A percentile compares a stretch with the other conserved stretches of the same genome.
Evolutionary conservation across 2,888 invertebrate genomes (phyloP).

Genomic region (Unio pictorum): DNA sequence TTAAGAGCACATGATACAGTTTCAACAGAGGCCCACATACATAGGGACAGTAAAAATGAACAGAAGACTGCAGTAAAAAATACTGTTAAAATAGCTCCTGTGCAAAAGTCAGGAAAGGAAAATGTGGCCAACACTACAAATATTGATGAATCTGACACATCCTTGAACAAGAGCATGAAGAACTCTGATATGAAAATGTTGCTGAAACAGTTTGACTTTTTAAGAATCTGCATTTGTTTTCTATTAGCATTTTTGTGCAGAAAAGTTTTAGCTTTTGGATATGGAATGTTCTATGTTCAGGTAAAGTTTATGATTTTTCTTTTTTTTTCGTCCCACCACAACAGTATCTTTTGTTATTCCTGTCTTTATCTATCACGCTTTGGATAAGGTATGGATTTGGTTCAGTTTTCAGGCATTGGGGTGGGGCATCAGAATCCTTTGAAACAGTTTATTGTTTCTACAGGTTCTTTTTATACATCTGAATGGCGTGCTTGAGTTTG

Average conservation of each 20-base stretch:
- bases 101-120: constrained; percentile 14
- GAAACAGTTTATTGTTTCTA: too few species aligned
- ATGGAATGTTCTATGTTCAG: constrained; percentile 55
- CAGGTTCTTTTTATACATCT: too few species aligned
- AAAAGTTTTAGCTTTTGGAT: constrained; percentile 45
- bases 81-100: constrained; percentile 35
- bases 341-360: too few species aligned
- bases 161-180: constrained; percentile 30
- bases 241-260: constrained; percentile 52
- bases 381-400: too few species aligned
- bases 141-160: constrained; percentile 18
- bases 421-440: too few species aligned
- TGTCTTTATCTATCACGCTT: too few species aligned
- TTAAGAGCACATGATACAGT: too few species aligned
- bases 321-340: too few species aligned
- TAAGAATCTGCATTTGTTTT: constrained; percentile 48
- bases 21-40: too few species aligned
- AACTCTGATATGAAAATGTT: constrained; percentile 38
- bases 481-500: too few species aligned
- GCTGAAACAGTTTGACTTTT: constrained; percentile 49
- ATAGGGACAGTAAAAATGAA: too few species aligned
- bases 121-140: constrained; percentile 8
- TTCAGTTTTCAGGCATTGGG: too few species aligned
- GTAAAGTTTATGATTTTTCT: constrained; percentile 22
- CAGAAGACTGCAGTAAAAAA: constrained; percentile 3